These are phyloP conservation scores for Enteromius paludinosus DNA, from an alignment of 2,797 vertebrate genomes.

Conservation along the genomic window DNA sequence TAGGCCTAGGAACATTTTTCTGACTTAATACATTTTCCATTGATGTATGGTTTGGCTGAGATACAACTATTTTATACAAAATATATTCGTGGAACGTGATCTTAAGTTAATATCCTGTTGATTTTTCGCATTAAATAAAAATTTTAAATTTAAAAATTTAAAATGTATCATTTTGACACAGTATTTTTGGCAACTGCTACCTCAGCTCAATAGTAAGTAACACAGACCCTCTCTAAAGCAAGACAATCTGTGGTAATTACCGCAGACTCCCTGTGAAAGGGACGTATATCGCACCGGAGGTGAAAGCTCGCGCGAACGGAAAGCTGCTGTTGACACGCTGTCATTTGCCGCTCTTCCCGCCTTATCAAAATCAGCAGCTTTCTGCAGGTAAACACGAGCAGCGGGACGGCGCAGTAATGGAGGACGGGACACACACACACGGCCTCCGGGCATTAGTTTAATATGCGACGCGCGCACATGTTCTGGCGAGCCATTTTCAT, in stretches of 20 bases:
- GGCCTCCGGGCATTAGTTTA: slow-evolving; percentile 13
- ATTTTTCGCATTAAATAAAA: too few relatives aligned
- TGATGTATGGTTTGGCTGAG: too few relatives aligned
- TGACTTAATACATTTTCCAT: too few relatives aligned
- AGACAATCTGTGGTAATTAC: slow-evolving; percentile 7
- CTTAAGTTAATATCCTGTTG: too few relatives aligned
- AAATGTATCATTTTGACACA: too few relatives aligned
- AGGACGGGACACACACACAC: not conserved
- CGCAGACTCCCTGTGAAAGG: not conserved
- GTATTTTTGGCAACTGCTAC: not conserved
- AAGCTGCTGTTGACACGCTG: slow-evolving; percentile 19
- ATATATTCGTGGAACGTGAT: too few relatives aligned
- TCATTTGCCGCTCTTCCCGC: not conserved
- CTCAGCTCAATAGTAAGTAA: not conserved
- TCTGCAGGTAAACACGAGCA: slow-evolving; percentile 15
- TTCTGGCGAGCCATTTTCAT: not conserved
- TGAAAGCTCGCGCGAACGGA: not conserved
- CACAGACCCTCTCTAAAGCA: too few relatives aligned
- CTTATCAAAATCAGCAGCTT: slow-evolving; percentile 29
- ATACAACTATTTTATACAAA: too few relatives aligned
- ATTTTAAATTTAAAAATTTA: too few relatives aligned
- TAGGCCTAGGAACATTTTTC: not conserved
- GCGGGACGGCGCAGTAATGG: not conserved
- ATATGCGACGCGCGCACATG: not conserved
- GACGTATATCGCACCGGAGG: not conserved